Conservation (phyloP, 1,140 invertebrate species). For the Eupeodes corollae region DNA sequence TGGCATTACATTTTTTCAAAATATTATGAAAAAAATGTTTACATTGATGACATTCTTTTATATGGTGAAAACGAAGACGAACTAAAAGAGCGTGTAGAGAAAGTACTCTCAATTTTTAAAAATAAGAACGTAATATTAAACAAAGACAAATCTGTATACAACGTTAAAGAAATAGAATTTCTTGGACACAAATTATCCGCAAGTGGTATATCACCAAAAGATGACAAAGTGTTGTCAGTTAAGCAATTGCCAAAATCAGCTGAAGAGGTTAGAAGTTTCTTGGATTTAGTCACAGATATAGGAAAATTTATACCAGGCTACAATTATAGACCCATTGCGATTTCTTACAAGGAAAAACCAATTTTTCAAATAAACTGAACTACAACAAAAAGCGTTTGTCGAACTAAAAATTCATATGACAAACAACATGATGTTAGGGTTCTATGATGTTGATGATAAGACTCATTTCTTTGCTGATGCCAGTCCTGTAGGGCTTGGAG, state of each 20-base stretch:
- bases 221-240: constrained; percentile 10
- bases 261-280: constrained; percentile 22
- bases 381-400: too few relatives aligned
- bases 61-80: constrained; percentile 14
- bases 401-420: too few relatives aligned
- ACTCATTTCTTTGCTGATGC: constrained; percentile 10
- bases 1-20: constrained; percentile 30
- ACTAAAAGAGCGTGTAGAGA: constrained; percentile 12
- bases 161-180: constrained; percentile 17
- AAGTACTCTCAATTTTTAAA: constrained; percentile 14
- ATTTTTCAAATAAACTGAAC: too few relatives aligned
- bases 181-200: constrained; percentile 18
- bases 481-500: constrained; percentile 18
- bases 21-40: constrained; percentile 28
- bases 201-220: constrained; percentile 13
- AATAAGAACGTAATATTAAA: constrained; percentile 14
- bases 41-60: constrained; percentile 30
- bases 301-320: constrained; percentile 22
- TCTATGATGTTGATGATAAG: too few relatives aligned
- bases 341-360: constrained; percentile 8
- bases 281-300: constrained; percentile 23
- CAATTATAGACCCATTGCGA: constrained; percentile 18
- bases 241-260: too few relatives aligned
- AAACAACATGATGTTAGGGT: too few relatives aligned
- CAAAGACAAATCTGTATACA: constrained; percentile 18